Evolutionary conservation across 2,888 invertebrate genomes (phyloP), one percentile per base, ranked within the genome.

Genomic region (Koerneria pararmatus): DNA sequence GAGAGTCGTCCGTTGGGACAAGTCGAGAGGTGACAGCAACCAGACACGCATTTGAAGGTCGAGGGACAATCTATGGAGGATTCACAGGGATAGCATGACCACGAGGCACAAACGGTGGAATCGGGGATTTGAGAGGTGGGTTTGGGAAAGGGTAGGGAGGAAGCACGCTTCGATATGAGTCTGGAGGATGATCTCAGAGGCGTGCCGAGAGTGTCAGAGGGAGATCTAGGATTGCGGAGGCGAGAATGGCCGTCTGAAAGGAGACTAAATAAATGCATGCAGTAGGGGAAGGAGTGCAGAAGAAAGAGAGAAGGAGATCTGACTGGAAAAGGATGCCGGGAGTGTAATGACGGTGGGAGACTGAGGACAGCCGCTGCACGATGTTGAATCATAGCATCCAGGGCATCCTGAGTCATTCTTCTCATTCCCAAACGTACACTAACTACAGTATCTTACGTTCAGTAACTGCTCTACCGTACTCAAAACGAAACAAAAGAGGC

Each of bases 41-140:
- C 65, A 6, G 59, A 54, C 5, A 70, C 65, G 60, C 79, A 79
- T 4, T 62, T 60, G 69, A 74, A 77, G 8, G 73, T 67, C 3
- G 69, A 49, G 3, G 79, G 79, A 68, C 79, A 79, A 31, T 75
- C 74, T 22, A 57, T 63, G 24, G 68, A 66, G 1, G 31, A n/a
- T 11, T 51, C 65, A 69, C 77, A 63, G 3, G 11, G 46, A 41
- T 11, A 41, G 11, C 46, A n/a, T 41, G n/a, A 41, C 46, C 46
- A 15, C 0, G 15, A 0, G 29, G 41, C 41, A 29, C 59, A 37
- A 29, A 29, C 59, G 29, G 41, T 3, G 29, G 32, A 46, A 11
- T 27, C 5, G 37, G 35, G 35, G 41, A 41, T n/a, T 27, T 24
- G 58, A 41, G 37, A 58, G 41, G 35, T 8, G 19, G 15, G 35